Evolutionary conservation across 2,797 vertebrate genomes (phyloP), one percentile per base, ranked within the genome.

Genomic region (Hylomyscus alleni): DNA sequence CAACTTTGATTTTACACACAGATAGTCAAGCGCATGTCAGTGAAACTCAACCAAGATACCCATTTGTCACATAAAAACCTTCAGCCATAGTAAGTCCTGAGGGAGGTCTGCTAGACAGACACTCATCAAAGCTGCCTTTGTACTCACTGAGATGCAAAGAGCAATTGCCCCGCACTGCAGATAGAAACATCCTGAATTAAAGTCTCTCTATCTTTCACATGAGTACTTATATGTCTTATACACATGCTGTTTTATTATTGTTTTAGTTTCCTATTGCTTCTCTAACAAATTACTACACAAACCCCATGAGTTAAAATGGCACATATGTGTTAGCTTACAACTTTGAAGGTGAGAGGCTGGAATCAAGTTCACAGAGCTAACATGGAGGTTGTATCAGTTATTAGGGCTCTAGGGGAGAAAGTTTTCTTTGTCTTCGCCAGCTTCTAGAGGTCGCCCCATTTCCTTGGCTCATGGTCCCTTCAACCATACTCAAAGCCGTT

Each of bases 231-330:
- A 78, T 89, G 81, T 56, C 54, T 29, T 20, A 29, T 7, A 2
- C 8, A 37, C n/a, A 44, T 31, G 2, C 52, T 94, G 75, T 69
- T 73, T n/a, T 80, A 78, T 80, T 50, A 56, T 31, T 94, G 67
- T 31, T 86, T 54, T 87, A 24, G 34, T 44, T 90, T 86, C 84
- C 62, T 84, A 29, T 31, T 84, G 52, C 60, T 83, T 50, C 58
- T 67, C 9, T 82, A 83, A 56, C 62, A 54, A 75, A 92, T 69
- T 15, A 78, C 54, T 47, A 88, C 24, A 83, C 19, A 69, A 75
- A 52, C 52, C 14, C 31, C 20, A 69, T 69, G 54, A 67, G 37
- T 95, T 24, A 58, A 93, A 95, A 80, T 65, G 93, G 44, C 6
- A 76, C 15, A 13, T 52, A 37, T 37, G 20, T 47, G 22, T 69